A percentile compares a stretch with the other conserved stretches of the same genome.
These are phyloP conservation scores for Diplosoma virens DNA, from an alignment of 23 tunicate genomes.

Conservation along the genomic window DNA sequence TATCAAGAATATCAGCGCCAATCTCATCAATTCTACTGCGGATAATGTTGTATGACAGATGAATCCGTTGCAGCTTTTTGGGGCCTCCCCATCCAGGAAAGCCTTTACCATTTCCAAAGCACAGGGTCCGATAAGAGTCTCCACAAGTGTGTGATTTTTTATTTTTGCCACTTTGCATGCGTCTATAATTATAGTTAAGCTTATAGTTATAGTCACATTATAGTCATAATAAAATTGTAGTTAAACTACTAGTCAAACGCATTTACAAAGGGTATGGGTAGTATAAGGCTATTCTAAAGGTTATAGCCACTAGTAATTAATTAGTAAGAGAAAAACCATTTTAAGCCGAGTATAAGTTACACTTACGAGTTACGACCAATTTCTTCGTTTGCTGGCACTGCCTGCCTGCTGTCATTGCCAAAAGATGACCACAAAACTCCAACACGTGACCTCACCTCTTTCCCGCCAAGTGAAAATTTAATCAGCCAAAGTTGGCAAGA, in stretches of 20 bases:
- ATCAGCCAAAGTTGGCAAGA: neutral
- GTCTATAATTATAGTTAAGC: no score
- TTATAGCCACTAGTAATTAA: neutral
- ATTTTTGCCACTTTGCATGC: conserved; percentile 8
- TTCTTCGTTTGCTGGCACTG: neutral
- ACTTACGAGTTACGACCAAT: neutral
- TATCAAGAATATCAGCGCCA: neutral
- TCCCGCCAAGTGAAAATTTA: neutral
- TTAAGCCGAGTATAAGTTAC: neutral
- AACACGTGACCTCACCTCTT: neutral
- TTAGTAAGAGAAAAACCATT: neutral
- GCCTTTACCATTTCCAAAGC: conserved; percentile 1
- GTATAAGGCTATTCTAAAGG: neutral
- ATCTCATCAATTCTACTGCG: conserved; percentile 2
- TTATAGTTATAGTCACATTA: no score
- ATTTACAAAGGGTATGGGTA: neutral
- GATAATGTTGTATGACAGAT: conserved; percentile 11
- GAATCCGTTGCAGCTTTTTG: neutral
- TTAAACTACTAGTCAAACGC: neutral
- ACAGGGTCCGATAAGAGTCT: neutral
- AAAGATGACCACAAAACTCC: neutral
- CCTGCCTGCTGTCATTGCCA: neutral
- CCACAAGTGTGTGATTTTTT: neutral
- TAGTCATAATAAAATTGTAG: neutral
- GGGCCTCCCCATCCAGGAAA: neutral